Evolutionary conservation across 2,113 vertebrate genomes (phyloP).

Genomic region (Calidris pugnax): DNA sequence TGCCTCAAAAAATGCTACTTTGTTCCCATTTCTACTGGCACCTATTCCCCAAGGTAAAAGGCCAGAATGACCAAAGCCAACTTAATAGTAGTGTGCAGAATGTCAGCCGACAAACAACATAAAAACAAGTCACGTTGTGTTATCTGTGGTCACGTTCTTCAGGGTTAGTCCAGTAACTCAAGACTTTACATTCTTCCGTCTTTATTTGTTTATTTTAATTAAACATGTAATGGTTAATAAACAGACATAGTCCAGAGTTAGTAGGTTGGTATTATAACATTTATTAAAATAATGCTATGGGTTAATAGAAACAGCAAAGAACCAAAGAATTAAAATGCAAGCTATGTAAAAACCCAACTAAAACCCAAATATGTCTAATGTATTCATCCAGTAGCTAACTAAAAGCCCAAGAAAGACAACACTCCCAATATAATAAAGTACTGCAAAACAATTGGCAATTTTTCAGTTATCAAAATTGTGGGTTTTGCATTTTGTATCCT

Average conservation of each 20-base stretch:
- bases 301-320: slow-evolving; percentile 91
- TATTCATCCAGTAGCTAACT: slow-evolving; percentile 85
- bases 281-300: slow-evolving; percentile 95
- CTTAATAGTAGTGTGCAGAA: slow-evolving; percentile 71
- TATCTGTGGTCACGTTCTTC: slow-evolving; percentile 89
- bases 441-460: slow-evolving; percentile 88
- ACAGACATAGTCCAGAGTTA: slow-evolving; percentile 96
- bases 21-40: slow-evolving; percentile 72
- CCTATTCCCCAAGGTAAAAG: slow-evolving; percentile 53
- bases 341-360: slow-evolving; percentile 89
- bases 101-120: slow-evolving; percentile 82
- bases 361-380: slow-evolving; percentile 84
- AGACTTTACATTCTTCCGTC: slow-evolving; percentile 78
- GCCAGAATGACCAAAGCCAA: slow-evolving; percentile 72
- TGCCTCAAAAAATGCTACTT: slow-evolving; percentile 49
- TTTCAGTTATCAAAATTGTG: slow-evolving; percentile 87
- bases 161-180: slow-evolving; percentile 85
- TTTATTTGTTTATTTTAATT: slow-evolving; percentile 83
- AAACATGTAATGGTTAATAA: slow-evolving; percentile 92
- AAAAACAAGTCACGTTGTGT: slow-evolving; percentile 86
- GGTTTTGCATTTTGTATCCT: slow-evolving; percentile 84
- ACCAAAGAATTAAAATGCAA: slow-evolving; percentile 95
- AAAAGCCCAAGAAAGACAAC: slow-evolving; percentile 86
- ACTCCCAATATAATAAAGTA: slow-evolving; percentile 85
- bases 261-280: slow-evolving; percentile 97